phyloP scores from a whole-genome alignment of 1,140 invertebrate genomes.

The Tetramorium simillimum region DNA sequence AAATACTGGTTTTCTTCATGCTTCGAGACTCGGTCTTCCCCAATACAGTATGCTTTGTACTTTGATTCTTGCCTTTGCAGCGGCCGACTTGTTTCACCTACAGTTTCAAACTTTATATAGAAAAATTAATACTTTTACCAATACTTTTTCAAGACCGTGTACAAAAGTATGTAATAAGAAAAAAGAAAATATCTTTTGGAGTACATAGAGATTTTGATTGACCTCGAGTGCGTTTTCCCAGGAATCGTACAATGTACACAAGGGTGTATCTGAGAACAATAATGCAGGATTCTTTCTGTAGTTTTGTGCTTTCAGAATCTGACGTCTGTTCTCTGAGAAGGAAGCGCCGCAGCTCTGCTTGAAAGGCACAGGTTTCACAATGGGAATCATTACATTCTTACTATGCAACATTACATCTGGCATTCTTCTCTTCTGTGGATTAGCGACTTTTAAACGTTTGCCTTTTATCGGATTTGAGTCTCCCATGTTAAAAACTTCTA shows the following conservation, averaged over 20 bases:
- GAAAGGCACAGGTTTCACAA: background rate
- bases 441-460: background rate
- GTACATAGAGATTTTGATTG: background rate
- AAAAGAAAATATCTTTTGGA: background rate
- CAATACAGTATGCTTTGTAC: background rate
- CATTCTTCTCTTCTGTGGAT: background rate
- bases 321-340: background rate
- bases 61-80: constrained; percentile 17
- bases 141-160: background rate
- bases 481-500: background rate
- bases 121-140: background rate
- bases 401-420: constrained; percentile 13
- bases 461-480: background rate
- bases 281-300: constrained; percentile 25
- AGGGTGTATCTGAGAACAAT: constrained; percentile 4
- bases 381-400: background rate
- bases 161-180: background rate
- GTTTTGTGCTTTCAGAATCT: background rate
- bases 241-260: background rate
- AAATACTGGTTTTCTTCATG: background rate
- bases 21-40: background rate
- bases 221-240: constrained; percentile 10
- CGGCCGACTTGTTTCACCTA: background rate
- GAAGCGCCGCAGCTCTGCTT: background rate
- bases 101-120: background rate